These are phyloP conservation scores for Heliocidaris erythrogramma DNA, from an alignment of 35 echinoderm and acorn worm species.

Conservation along the genomic window DNA sequence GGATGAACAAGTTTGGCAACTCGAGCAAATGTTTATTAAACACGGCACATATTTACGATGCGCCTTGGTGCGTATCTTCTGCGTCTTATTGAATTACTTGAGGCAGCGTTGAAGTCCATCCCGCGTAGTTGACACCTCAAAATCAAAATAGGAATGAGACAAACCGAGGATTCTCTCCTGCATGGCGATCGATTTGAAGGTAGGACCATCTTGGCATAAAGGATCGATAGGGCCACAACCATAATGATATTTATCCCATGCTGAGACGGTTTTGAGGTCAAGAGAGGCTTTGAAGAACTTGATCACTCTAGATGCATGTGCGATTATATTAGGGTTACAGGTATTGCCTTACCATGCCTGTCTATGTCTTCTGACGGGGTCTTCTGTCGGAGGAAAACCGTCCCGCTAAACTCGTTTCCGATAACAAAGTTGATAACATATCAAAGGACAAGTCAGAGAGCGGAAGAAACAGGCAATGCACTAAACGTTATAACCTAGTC, in stretches of 20 bases:
- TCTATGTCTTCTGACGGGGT: not conserved
- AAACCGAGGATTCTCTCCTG: not conserved
- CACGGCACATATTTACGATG: constrained; percentile 16
- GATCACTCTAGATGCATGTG: not conserved
- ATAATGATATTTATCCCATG: constrained; percentile 18
- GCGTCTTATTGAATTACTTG: constrained; percentile 10
- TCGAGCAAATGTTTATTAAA: not conserved
- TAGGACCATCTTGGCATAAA: constrained; percentile 10
- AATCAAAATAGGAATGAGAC: constrained; percentile 11
- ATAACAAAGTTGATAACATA: not conserved
- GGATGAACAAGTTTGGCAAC: not conserved
- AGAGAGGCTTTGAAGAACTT: constrained; percentile 9
- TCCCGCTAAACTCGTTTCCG: not conserved
- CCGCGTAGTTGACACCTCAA: not conserved
- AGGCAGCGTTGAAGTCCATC: constrained; percentile 7
- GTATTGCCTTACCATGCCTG: not conserved
- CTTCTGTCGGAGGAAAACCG: not conserved
- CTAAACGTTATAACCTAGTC: not conserved
- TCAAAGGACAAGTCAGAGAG: not conserved
- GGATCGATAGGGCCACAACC: not conserved
- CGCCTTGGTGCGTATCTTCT: constrained; percentile 7
- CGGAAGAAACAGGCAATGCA: not conserved
- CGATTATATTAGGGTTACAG: constrained; percentile 2
- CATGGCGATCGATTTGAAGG: not conserved
- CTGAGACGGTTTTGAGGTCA: constrained; percentile 1